Evolutionary conservation across 2,888 invertebrate genomes (phyloP), one percentile per base, ranked within the genome.

Genomic region (Drosophila neotestacea): DNA sequence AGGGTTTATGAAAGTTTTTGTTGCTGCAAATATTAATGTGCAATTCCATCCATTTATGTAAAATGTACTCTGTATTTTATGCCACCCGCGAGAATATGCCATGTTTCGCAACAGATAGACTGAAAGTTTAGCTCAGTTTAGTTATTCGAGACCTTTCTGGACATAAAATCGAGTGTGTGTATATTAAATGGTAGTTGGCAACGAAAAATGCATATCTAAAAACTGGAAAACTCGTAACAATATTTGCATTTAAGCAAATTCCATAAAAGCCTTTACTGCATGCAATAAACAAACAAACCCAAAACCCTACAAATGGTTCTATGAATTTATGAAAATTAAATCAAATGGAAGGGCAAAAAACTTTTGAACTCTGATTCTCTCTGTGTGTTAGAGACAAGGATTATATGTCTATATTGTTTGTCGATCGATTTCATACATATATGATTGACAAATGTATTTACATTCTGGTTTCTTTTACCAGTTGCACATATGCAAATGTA

Each of bases 21-120:
- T 16, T 70, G 55, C 32, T 51, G 51, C 67, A 70, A 69, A 80
- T 86, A 80, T 84, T 84, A 88, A 86, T 88, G 70, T 73, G 73
- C 69, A 68, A 67, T 77, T 83, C 51, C 65, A 79, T 68, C 30
- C 82, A 81, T 85, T 82, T 81, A 81, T 86, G 66, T 71, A 75
- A 85, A 87, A 79, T 77, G 58, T 58, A 30, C 34, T 27, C 34
- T 27, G 66, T 73, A 71, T 84, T 85, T 85, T 85, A 85, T 85
- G 85, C 48, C 55, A 56, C 85, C 77, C 79, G 79, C 89, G 85
- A 64, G 85, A 68, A 71, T 89, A 72, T 60, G 22, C 39, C 51
- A 70, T 58, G 68, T 65, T 73, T 51, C 52, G 54, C 62, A 69
- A 59, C 70, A 54, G 58, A 58, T 44, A 59, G 61, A 68, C n/a